Evolutionary conservation across 2,113 vertebrate species (phyloP), one percentile per base, ranked within the genome.

Genomic region (Rhabdomys dilectus): DNA sequence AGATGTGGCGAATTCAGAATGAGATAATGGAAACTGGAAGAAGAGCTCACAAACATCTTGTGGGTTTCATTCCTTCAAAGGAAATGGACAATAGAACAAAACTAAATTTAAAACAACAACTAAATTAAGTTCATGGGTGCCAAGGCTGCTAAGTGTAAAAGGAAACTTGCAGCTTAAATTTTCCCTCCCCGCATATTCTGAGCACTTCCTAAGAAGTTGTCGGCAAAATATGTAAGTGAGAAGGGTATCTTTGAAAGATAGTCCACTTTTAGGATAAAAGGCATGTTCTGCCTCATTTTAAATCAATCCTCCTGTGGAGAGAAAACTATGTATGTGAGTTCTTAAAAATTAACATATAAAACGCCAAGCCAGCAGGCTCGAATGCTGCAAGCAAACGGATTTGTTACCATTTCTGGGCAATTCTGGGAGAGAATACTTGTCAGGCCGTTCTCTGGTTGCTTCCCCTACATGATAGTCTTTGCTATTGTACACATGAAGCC

Each of bases 311-410:
- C 91, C 75, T 95, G 72, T 73, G 93, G 81, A 96, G 94, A 95
- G 91, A 21, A 58, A 81, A 91, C 84, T 53, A 64, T 4, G 36
- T n/a, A 89, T 42, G 58, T 66, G 92, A 97, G 93, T 90, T 85
- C 80, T 97, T 95, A 95, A 96, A 98, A 98, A 98, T 97, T 96
- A 95, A 91, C 39, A 42, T 95, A 91, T 97, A 76, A 91, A 91
- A 51, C 39, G 17, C 22, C 39, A 92, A 93, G 81, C 51, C 92
- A 93, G 73, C 51, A 29, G 75, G 19, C 36, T 60, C 31, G 36
- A 42, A 42, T 10, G 11, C 3, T 39, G 36, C 92, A 42, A 21
- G 16, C 2, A 12, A 70, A 56, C 2, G 3, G 3, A 19, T 39
- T n/a, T 7, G 29, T 75, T 78, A 2, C 24, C 6, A 26, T 60